Conservation (phyloP, 2,888 invertebrate genomes). For the Caradrina clavipalpis region DNA sequence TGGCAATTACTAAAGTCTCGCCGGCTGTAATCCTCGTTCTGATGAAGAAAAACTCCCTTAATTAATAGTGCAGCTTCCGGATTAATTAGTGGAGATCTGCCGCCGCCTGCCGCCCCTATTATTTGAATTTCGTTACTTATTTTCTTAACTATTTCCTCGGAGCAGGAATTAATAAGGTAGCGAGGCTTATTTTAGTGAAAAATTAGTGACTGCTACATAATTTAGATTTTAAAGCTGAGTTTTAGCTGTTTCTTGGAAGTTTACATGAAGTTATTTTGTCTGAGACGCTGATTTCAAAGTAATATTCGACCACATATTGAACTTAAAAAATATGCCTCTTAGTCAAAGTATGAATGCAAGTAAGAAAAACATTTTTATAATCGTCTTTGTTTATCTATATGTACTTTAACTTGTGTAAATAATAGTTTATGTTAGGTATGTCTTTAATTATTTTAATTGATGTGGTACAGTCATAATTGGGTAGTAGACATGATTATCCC, state of each 20-base stretch:
- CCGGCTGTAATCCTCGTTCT: slow-evolving; percentile 77
- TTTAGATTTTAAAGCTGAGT: slow-evolving; percentile 1
- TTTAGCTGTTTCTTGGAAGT: background rate
- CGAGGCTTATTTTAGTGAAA: slow-evolving; percentile 5
- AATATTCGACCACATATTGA: background rate
- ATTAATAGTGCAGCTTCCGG: slow-evolving; percentile 86
- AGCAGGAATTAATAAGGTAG: slow-evolving; percentile 27
- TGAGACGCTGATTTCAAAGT: background rate
- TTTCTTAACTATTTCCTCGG: slow-evolving; percentile 48
- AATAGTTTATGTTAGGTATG: no score
- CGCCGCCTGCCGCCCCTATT: slow-evolving; percentile 67
- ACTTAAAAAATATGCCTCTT: background rate
- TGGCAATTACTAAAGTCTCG: slow-evolving; percentile 77
- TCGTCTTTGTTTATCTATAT: no score
- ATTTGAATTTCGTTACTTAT: slow-evolving; percentile 74
- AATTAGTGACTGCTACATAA: background rate
- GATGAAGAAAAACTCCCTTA: slow-evolving; percentile 85
- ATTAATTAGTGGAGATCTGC: slow-evolving; percentile 84
- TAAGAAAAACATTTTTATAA: background rate
- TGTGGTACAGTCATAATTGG: no score
- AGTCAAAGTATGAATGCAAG: background rate
- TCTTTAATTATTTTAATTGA: no score
- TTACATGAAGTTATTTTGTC: background rate
- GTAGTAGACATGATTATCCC: no score
- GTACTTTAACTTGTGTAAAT: no score